Conservation (phyloP, 2,888 invertebrate genomes). For the Caenorhabditis imperialis region DNA sequence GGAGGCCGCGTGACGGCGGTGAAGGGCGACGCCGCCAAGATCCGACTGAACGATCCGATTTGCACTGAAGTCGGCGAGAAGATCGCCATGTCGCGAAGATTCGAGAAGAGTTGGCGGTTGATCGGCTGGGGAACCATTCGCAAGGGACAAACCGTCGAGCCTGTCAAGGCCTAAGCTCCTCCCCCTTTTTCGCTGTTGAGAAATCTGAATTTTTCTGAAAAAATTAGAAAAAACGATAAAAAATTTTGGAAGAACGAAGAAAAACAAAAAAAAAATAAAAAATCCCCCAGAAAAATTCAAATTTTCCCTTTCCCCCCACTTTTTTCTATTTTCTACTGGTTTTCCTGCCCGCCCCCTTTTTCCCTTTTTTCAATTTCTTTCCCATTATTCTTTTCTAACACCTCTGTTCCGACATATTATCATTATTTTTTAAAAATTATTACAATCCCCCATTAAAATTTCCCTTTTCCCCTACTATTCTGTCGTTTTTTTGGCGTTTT, state of each 20-base stretch:
- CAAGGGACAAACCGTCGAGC: constrained; percentile 95
- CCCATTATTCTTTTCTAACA: constrained; percentile 7
- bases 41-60: constrained; percentile 93
- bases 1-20: constrained; percentile 84
- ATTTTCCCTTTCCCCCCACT: too few relatives aligned
- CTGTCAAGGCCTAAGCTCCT: constrained; percentile 79
- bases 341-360: constrained; percentile 11
- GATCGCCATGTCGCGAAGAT: constrained; percentile 97
- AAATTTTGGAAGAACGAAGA: too few relatives aligned
- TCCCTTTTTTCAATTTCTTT: constrained; percentile 14
- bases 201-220: too few relatives aligned
- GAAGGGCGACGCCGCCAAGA: constrained; percentile 84
- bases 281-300: too few relatives aligned
- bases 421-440: neutral
- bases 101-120: constrained; percentile 99
- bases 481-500: constrained; percentile 1
- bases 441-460: constrained; percentile 1
- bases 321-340: constrained; percentile 35
- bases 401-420: constrained; percentile 1
- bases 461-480: constrained; percentile 2
- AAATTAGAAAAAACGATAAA: too few relatives aligned
- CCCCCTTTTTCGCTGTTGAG: too few relatives aligned
- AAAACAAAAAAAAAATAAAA: too few relatives aligned
- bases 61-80: constrained; percentile 97
- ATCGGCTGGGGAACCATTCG: constrained; percentile 99